Conservation (phyloP, 2,888 invertebrate species). For the Rhynchonema sp. region DNA sequence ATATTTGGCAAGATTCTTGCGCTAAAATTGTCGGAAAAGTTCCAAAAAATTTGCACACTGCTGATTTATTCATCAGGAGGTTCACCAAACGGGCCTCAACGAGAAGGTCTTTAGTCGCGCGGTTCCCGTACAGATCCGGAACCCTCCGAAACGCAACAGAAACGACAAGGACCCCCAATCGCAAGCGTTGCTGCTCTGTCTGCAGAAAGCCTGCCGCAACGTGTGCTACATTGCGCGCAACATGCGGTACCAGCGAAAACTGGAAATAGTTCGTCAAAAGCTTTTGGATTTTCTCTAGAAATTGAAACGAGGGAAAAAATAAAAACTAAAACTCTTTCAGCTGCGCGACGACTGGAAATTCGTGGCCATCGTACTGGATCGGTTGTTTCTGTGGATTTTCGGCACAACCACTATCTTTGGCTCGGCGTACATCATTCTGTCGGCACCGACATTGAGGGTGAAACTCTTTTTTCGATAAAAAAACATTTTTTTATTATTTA, state of each 20-base stretch:
- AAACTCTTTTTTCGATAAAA: too few species aligned
- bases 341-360: constrained; percentile 22
- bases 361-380: constrained; percentile 20
- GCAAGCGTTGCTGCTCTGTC: constrained; percentile 9
- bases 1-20: background rate
- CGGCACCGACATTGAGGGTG: background rate
- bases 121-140: too few species aligned
- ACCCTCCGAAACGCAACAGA: background rate
- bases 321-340: constrained; percentile 10
- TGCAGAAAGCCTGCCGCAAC: constrained; percentile 17
- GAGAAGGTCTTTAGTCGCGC: too few species aligned
- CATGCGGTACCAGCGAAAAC: constrained; percentile 11
- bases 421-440: background rate
- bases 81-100: too few species aligned
- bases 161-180: constrained; percentile 5
- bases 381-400: constrained; percentile 19
- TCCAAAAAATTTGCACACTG: background rate
- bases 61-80: background rate
- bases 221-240: constrained; percentile 21
- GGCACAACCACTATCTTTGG: constrained; percentile 13
- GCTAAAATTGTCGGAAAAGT: background rate
- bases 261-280: background rate
- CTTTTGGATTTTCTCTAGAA: background rate
- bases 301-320: background rate
- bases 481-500: too few species aligned